Base-by-base conservation (phyloP, 2,888 invertebrate genomes). In the Sclerodermus sp. region DNA sequence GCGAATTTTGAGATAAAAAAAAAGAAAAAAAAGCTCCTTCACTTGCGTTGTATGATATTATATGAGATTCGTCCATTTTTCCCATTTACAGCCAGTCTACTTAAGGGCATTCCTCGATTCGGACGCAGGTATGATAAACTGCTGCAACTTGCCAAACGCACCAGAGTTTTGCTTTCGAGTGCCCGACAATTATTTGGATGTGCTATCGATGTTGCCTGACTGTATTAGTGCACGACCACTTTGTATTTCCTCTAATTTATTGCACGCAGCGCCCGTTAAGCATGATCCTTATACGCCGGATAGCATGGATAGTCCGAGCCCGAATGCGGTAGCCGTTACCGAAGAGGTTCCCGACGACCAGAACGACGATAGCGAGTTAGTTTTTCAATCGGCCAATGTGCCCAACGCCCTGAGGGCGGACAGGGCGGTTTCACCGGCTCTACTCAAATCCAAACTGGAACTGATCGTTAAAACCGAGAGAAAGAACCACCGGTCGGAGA, bases 221-320 rank as follows among this genome's bases (percentile, higher is more conserved):
- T 71, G 68, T 55, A 66, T 65, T 75, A 74, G 73, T 68, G 79
- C 71, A 73, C 67, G 61, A 56, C 34, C 34, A 12, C n/a, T 13
- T 12, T 12, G n/a, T 34, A 4, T 12, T 12, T 34, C 34, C 4
- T 79, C 79, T 65, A 79, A 80, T 67, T 73, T 82, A 58, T 77
- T 83, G 80, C 82, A 82, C 78, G 82, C 83, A 63, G 79, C 76
- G 53, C 79, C 81, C 57, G 74, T 81, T 64, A 79, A 79, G 67
- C 78, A 85, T 66, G 89, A 89, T 64, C 90, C 91, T 0, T 91
- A 91, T 66, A 91, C 91, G 0, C 91, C 91, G n/a, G 91, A 91
- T 68, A 90, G 89, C 74, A 82, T 86, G 57, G 90, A 90, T 67
- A 89, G 90, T 16, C 88, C 85, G 65, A 87, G 88, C 39, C 90